Evolutionary conservation across 2,113 vertebrate genomes (phyloP).

Genomic region (Psilopogon haemacephalus): DNA sequence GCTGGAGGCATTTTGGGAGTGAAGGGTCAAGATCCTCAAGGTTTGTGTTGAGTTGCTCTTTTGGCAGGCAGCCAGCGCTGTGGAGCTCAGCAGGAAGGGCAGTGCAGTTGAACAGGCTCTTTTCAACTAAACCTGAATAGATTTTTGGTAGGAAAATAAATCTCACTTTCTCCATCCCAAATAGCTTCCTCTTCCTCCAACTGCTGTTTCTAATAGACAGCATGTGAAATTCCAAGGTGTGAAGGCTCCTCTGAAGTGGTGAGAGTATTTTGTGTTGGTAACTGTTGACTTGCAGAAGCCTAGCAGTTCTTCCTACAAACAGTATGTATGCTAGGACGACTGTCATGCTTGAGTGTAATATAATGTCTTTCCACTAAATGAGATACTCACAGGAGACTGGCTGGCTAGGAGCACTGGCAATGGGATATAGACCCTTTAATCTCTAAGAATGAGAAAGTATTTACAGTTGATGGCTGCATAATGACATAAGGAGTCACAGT

Average conservation of each 20-base stretch:
- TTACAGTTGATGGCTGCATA: background rate
- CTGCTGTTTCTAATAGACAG: background rate
- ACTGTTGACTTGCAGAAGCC: background rate
- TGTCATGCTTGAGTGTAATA: slow-evolving; percentile 19
- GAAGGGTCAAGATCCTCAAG: background rate
- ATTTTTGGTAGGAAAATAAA: background rate
- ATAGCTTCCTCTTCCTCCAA: background rate
- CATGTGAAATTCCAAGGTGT: background rate
- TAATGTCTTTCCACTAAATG: slow-evolving; percentile 15
- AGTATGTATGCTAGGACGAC: background rate
- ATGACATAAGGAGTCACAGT: background rate
- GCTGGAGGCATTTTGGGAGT: background rate
- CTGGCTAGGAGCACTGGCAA: background rate
- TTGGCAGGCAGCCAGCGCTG: background rate
- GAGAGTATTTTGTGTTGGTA: background rate
- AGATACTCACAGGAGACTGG: slow-evolving; percentile 8
- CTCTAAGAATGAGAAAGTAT: background rate
- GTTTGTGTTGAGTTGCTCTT: background rate
- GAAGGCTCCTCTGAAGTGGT: background rate
- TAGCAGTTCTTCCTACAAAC: background rate
- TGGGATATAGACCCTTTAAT: slow-evolving; percentile 6
- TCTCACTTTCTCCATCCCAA: background rate
- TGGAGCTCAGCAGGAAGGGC: background rate
- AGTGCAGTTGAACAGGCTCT: background rate
- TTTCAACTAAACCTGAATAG: background rate